Evolutionary conservation across 2,797 vertebrate species (phyloP).

Genomic region (Thaleichthys pacificus): DNA sequence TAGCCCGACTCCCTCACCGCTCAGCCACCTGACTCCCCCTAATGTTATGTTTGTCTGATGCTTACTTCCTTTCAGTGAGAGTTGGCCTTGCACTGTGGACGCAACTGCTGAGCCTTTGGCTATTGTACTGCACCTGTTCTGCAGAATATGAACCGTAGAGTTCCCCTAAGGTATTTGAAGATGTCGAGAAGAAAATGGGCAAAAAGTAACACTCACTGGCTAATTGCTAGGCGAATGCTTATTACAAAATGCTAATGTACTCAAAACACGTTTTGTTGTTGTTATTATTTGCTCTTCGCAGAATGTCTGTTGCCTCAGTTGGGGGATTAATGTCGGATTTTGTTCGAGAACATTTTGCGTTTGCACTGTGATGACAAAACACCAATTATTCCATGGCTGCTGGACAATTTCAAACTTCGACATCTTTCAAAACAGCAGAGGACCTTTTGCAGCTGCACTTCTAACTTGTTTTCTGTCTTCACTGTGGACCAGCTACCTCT

Average conservation of each 20-base stretch:
- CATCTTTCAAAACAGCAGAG: neutral
- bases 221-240: neutral
- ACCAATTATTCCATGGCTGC: conserved; percentile 11
- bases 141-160: neutral
- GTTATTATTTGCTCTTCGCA: conserved; percentile 42
- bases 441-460: neutral
- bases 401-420: conserved; percentile 12
- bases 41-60: neutral
- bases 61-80: neutral
- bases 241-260: conserved; percentile 36
- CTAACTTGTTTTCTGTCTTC: neutral
- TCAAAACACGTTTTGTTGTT: conserved; percentile 35
- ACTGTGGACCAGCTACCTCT: neutral
- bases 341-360: neutral
- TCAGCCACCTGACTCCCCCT: no score
- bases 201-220: neutral
- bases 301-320: conserved; percentile 22
- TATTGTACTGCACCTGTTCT: neutral
- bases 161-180: neutral
- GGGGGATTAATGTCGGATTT: neutral
- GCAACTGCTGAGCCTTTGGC: no score
- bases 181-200: neutral
- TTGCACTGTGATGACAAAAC: conserved; percentile 12
- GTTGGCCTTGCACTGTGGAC: no score
- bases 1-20: no score